Conservation (phyloP, 1,140 invertebrate genomes). For the Proctacanthus coquilletti region DNA sequence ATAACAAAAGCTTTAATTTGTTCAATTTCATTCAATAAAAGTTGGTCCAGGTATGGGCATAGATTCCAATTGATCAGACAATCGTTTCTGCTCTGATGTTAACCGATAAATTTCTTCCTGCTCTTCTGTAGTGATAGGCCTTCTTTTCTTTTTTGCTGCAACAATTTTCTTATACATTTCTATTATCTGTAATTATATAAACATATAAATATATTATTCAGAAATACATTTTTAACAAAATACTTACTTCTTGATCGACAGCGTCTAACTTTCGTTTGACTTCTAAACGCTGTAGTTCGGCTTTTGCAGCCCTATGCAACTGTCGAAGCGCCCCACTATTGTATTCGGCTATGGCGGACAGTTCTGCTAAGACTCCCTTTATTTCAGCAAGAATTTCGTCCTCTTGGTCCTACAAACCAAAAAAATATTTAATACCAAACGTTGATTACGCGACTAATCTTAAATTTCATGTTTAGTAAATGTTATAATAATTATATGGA, state of each 20-base stretch:
- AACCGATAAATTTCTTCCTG: constrained; percentile 58
- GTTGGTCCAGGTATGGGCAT: constrained; percentile 12
- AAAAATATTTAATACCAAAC: neutral
- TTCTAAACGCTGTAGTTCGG: constrained; percentile 50
- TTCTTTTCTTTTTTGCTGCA: constrained; percentile 59
- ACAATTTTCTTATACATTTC: constrained; percentile 67
- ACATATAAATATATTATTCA: constrained; percentile 2
- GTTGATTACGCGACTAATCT: neutral
- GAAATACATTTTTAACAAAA: constrained; percentile 3
- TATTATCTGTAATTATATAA: constrained; percentile 24
- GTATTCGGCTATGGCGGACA: constrained; percentile 50
- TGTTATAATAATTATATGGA: too few species aligned
- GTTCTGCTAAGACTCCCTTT: constrained; percentile 66
- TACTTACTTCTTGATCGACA: constrained; percentile 49
- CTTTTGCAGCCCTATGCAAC: constrained; percentile 39
- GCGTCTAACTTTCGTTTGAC: constrained; percentile 49
- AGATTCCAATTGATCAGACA: constrained; percentile 35
- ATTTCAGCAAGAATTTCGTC: constrained; percentile 79
- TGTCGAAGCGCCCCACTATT: constrained; percentile 50
- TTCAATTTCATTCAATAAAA: constrained; percentile 3
- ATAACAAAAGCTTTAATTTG: too few species aligned
- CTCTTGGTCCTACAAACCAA: constrained; percentile 28
- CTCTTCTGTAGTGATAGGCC: constrained; percentile 62
- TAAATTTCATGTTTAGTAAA: too few species aligned
- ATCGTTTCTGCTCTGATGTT: constrained; percentile 39